phyloP scores from a whole-genome alignment of 2,888 invertebrate species.

The Cacoxenus indagator region DNA sequence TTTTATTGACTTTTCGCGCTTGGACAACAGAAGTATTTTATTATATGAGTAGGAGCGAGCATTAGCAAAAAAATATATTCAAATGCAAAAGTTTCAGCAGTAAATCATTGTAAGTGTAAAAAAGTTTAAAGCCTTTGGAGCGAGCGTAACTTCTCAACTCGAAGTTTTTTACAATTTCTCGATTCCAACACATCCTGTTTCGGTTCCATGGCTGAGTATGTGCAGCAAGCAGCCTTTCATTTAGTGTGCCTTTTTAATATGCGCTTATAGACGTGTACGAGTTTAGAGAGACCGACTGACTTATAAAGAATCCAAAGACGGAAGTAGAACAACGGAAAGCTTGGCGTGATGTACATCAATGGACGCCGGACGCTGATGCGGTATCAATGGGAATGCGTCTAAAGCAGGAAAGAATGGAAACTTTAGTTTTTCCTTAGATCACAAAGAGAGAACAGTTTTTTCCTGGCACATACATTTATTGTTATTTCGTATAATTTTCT shows the following conservation, averaged over 20 bases:
- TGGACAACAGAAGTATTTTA: background rate
- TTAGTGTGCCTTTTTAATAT: no score
- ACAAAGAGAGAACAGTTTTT: no score
- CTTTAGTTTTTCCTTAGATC: no score
- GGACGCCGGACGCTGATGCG: background rate
- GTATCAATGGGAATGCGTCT: no score
- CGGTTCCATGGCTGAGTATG: no score
- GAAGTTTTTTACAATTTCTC: background rate
- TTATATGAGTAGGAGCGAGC: background rate
- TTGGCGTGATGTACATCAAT: no score
- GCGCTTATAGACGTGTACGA: no score
- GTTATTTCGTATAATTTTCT: background rate
- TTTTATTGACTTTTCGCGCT: background rate
- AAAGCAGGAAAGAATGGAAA: no score
- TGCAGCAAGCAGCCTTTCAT: no score
- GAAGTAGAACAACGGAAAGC: no score
- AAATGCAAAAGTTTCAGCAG: constrained; percentile 61
- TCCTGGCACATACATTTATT: background rate
- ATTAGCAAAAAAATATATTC: constrained; percentile 39
- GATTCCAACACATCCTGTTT: background rate
- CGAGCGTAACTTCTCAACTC: background rate
- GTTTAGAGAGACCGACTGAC: no score
- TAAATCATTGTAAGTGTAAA: constrained; percentile 63
- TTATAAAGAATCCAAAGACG: no score
- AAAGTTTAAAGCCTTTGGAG: constrained; percentile 41